Percentiles rank a stretch among this genome's conserved stretches.
phyloP scores from a whole-genome alignment of 2,113 vertebrate species.

The Xiphorhynchus elegans region DNA sequence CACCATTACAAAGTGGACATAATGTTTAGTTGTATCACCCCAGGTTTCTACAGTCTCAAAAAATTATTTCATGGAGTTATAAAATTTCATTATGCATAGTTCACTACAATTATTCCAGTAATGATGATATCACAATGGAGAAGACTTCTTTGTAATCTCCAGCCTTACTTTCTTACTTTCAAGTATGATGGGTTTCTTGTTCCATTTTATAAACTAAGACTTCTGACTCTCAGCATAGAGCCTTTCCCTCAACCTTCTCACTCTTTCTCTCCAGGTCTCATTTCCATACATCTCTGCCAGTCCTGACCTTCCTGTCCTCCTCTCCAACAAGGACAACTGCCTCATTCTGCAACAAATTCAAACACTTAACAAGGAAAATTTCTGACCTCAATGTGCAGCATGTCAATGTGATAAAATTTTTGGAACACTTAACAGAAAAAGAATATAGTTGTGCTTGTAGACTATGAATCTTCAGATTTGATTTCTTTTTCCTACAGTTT shows the following conservation, averaged over 20 bases:
- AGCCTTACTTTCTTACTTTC: not conserved
- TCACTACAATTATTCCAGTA: not conserved
- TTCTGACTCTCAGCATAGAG: not conserved
- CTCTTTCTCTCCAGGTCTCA: not conserved
- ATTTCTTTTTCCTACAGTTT: not conserved
- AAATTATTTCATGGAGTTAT: not conserved
- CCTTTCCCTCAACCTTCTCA: not conserved
- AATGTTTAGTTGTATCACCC: not conserved
- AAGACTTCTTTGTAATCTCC: not conserved
- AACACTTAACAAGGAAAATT: not conserved
- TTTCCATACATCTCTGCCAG: not conserved
- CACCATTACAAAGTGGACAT: not conserved
- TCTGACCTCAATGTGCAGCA: not conserved
- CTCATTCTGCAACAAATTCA: not conserved
- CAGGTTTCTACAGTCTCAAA: not conserved
- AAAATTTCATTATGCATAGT: not conserved
- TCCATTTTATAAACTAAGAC: not conserved
- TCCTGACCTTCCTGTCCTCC: not conserved
- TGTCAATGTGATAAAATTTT: not conserved
- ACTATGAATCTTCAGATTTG: not conserved
- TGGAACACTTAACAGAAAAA: not conserved
- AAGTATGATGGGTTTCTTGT: not conserved
- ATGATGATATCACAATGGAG: not conserved
- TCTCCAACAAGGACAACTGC: not conserved
- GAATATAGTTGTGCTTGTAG: not conserved